A percentile compares a stretch with the other conserved stretches of the same genome.
Conservation (phyloP, 2,797 vertebrate genomes). For the Spatula versicolor region DNA sequence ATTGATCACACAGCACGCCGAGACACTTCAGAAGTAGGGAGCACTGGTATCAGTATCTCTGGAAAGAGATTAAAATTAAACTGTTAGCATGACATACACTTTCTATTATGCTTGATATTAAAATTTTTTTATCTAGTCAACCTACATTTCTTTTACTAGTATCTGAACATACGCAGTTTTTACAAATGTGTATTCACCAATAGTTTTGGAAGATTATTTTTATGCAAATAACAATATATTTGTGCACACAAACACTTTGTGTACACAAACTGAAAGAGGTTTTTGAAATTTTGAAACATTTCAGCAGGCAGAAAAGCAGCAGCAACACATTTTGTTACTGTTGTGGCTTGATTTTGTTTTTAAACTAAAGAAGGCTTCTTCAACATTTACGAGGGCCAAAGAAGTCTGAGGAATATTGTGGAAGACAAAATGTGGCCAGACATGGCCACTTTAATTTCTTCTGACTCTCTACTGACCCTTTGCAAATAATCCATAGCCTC, state of each 20-base stretch:
- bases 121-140: not conserved
- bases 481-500: not conserved
- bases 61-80: conserved; percentile 20
- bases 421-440: not conserved
- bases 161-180: not conserved
- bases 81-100: not conserved
- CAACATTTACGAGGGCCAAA: not conserved
- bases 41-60: not conserved
- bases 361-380: not conserved
- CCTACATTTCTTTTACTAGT: not conserved
- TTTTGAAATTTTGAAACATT: not conserved
- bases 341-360: not conserved
- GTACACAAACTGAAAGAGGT: not conserved
- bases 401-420: not conserved
- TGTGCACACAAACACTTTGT: not conserved
- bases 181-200: not conserved
- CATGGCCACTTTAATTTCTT: not conserved
- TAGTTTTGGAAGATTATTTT: not conserved
- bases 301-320: not conserved
- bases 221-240: not conserved
- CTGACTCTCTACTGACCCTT: not conserved
- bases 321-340: not conserved
- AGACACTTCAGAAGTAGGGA: not conserved
- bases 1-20: not conserved
- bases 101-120: not conserved